Base-by-base conservation (phyloP, 2,113 vertebrate species). In the Urocolius indicus region DNA sequence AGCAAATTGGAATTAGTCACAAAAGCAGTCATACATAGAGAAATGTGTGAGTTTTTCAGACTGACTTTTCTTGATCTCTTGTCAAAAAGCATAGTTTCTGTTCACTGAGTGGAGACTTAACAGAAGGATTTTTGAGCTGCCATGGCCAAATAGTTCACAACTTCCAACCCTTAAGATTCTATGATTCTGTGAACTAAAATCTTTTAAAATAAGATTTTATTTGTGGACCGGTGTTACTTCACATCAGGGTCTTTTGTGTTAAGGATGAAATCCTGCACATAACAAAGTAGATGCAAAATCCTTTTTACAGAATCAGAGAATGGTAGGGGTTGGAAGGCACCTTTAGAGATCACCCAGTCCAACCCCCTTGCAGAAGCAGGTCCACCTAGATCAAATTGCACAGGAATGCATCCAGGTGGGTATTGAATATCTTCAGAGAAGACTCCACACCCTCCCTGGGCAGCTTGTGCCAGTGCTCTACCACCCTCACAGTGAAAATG, bases 1-100 rank as follows among this genome's bases (percentile, higher is more conserved):
- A 93, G 59, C 30, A 73, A 85, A 54, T 8, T 72, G 4, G 51
- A 83, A 86, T 96, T 94, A 94, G 85, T 90, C 88, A 74, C 83
- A 18, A 36, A 38, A 66, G 59, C 1, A 0, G 9, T 62, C 67
- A 49, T 61, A 54, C 46, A 8, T 1, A 32, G 55, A 86, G 73
- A 63, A 86, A 21, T 45, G 62, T 20, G 29, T 5, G 7, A 77
- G 92, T 71, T 77, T 80, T 95, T 80, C 46, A 32, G 83, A 59
- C 67, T 94, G 78, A 8, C 24, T 92, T 90, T 85, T 16, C 71
- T 59, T 69, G 54, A n/a, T 80, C 51, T 54, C 13, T 46, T 62
- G 58, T 90, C 63, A 83, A 45, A 92, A 88, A 77, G 24, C 30
- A 13, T 27, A 29, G 30, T 16, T 87, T 66, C 41, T 85, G 8